A percentile compares a stretch with the other conserved stretches of the same genome.
Evolutionary conservation across 2,113 vertebrate species (phyloP).

Genomic region (Bos javanicus): DNA sequence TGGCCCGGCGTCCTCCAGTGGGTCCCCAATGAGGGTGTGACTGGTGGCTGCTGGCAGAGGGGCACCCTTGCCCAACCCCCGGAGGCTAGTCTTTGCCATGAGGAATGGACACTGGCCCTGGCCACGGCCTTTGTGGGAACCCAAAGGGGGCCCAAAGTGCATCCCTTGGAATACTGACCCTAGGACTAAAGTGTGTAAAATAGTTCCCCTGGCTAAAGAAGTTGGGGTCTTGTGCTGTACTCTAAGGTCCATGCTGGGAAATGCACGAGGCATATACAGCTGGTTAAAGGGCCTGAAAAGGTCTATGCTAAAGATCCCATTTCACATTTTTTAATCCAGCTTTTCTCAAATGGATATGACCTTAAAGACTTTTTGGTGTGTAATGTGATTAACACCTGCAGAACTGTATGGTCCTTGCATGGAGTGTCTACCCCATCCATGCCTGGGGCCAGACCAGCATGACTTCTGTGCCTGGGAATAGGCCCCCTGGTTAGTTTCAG

Average conservation of each 20-base stretch:
- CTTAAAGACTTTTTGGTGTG: background rate
- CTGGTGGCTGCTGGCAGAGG: background rate
- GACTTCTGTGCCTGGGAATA: background rate
- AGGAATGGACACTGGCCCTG: background rate
- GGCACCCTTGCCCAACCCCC: background rate
- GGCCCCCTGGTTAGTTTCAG: background rate
- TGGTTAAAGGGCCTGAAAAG: background rate
- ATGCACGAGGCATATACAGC: accelerated
- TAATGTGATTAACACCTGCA: background rate
- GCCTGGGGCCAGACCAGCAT: background rate
- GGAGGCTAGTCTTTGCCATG: background rate
- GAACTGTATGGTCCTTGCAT: background rate
- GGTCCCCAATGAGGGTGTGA: background rate
- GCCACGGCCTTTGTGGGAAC: background rate
- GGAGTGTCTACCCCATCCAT: background rate
- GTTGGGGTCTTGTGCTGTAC: too few relatives aligned
- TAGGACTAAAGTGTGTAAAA: background rate
- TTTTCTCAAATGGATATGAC: background rate
- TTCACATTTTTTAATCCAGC: background rate
- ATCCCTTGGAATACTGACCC: background rate
- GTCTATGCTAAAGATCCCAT: background rate
- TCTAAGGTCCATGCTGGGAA: background rate
- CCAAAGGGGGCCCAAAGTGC: background rate
- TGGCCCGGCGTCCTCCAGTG: background rate
- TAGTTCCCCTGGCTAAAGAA: background rate